phyloP scores from a whole-genome alignment of 2,888 invertebrate species.

The Napeogenes sylphis region DNA sequence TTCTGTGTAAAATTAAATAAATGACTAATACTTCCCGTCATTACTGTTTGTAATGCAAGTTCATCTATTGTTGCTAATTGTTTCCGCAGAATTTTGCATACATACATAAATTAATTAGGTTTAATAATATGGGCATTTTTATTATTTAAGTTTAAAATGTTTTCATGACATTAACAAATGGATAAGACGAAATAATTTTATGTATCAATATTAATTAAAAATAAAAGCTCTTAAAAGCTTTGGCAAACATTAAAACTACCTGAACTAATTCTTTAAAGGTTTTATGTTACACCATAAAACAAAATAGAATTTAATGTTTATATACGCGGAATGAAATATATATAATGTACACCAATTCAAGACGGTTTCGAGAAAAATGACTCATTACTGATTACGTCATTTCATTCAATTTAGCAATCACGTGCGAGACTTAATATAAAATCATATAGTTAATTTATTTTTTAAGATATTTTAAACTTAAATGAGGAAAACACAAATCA shows the following conservation, averaged over 20 bases:
- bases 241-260: conserved; percentile 1
- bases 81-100: conserved; percentile 30
- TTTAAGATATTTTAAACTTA: conserved; percentile 9
- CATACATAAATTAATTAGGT: conserved; percentile 18
- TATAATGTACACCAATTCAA: conserved; percentile 20
- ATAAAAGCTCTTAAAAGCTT: background rate
- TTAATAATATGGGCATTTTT: conserved; percentile 5
- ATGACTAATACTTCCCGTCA: conserved; percentile 39
- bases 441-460: conserved; percentile 17
- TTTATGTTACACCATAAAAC: background rate
- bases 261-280: background rate
- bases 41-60: conserved; percentile 33
- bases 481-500: conserved; percentile 25
- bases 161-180: no score
- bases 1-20: conserved; percentile 37
- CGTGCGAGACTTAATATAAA: conserved; percentile 26
- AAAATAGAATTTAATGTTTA: conserved; percentile 2
- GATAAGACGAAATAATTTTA: background rate
- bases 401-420: conserved; percentile 38
- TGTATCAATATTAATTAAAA: background rate
- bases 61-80: conserved; percentile 32
- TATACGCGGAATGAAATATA: background rate
- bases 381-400: conserved; percentile 37
- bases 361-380: conserved; percentile 33
- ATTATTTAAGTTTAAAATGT: background rate